Conservation (phyloP, 1,140 invertebrate species). For the Megalonaias nervosa region DNA sequence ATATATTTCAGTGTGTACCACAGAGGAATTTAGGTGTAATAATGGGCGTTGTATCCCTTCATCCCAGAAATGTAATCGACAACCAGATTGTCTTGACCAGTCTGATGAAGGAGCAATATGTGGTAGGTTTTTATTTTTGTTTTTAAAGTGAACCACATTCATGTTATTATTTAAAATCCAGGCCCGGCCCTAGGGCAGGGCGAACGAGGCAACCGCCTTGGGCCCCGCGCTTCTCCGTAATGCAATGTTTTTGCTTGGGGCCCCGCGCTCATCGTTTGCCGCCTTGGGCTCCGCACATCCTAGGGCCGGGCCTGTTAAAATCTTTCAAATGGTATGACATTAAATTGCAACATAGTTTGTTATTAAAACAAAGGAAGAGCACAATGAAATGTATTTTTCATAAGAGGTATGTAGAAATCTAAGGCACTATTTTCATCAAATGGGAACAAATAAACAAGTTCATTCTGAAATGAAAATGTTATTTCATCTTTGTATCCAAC, state of each 20-base stretch:
- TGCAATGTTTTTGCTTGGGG: no score
- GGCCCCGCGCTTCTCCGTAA: no score
- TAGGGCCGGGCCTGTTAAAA: neutral
- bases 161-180: neutral
- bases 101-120: conserved; percentile 76
- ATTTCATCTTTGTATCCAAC: neutral
- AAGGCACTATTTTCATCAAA: neutral
- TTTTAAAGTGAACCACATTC: neutral
- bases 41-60: conserved; percentile 84
- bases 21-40: conserved; percentile 52
- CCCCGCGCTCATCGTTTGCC: no score
- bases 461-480: neutral
- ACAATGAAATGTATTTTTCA: no score
- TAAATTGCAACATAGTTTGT: neutral
- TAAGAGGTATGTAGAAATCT: no score
- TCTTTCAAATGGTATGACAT: neutral
- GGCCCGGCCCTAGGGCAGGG: no score
- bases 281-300: no score
- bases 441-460: neutral
- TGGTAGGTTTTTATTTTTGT: conserved; percentile 62
- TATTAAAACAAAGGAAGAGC: neutral
- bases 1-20: conserved; percentile 41
- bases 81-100: conserved; percentile 71
- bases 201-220: no score
- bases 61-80: conserved; percentile 79